Evolutionary conservation across 1,140 invertebrate genomes (phyloP).

Genomic region (Chymomyza costata): DNA sequence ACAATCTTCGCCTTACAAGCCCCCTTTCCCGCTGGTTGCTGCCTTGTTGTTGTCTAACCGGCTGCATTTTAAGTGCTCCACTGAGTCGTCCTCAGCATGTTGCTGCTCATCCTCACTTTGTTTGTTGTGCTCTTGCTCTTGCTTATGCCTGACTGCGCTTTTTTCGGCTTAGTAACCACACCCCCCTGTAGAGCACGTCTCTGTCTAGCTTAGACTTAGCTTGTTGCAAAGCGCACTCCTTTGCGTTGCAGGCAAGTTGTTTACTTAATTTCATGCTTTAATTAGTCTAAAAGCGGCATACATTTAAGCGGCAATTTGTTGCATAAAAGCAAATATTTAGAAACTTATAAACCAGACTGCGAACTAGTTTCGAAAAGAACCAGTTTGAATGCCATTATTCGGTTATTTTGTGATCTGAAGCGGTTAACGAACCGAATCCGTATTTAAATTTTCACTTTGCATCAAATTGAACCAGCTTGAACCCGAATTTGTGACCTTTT

Average conservation of each 20-base stretch:
- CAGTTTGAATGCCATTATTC: no score
- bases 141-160: slow-evolving; percentile 22
- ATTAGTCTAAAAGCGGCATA: slow-evolving; percentile 42
- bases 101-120: slow-evolving; percentile 31
- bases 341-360: no score
- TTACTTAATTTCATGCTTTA: slow-evolving; percentile 71
- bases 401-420: no score
- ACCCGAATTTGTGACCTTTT: no score
- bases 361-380: no score
- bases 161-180: slow-evolving; percentile 23
- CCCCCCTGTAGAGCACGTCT: no score
- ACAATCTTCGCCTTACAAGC: not conserved
- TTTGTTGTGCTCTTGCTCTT: slow-evolving; percentile 34
- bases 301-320: not conserved
- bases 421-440: no score
- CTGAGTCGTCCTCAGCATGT: slow-evolving; percentile 32
- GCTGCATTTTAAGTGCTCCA: slow-evolving; percentile 39
- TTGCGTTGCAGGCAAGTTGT: slow-evolving; percentile 31
- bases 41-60: no score
- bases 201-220: slow-evolving; percentile 9
- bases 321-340: not conserved
- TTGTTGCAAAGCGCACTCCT: not conserved
- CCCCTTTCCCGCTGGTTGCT: not conserved
- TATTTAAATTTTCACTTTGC: no score
- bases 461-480: no score